phyloP scores from a whole-genome alignment of 2,113 vertebrate species.

The Platysternon megacephalum region DNA sequence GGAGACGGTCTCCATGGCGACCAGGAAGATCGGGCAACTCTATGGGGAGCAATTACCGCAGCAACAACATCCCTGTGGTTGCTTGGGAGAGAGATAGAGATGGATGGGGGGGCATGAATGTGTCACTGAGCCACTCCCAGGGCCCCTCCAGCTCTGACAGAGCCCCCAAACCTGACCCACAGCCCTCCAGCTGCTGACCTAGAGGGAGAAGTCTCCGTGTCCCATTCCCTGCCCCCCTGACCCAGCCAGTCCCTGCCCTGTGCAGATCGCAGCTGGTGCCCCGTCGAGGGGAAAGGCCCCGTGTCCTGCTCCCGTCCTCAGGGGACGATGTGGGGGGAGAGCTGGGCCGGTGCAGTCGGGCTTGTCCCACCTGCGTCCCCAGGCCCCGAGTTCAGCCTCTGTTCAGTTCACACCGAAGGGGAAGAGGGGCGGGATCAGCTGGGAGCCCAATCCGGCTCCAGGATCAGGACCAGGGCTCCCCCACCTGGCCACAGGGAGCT shows the following conservation, averaged over 20 bases:
- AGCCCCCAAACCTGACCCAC: neutral
- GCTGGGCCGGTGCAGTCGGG: neutral
- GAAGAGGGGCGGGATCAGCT: constrained; percentile 36
- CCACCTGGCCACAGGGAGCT: neutral
- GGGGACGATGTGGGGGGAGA: neutral
- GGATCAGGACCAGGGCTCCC: neutral
- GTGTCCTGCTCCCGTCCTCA: neutral
- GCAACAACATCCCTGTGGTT: constrained; percentile 55
- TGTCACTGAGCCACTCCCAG: neutral
- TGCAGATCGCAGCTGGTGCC: neutral
- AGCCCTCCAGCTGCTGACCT: neutral
- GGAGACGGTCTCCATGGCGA: neutral
- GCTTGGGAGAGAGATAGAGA: neutral
- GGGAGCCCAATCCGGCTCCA: neutral
- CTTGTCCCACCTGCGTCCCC: too few relatives aligned
- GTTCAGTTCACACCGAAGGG: constrained; percentile 14
- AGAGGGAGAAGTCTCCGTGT: neutral
- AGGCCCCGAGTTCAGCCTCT: neutral
- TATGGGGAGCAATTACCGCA: constrained; percentile 38
- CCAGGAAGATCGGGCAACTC: too few relatives aligned
- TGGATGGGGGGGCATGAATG: neutral
- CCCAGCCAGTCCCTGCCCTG: neutral
- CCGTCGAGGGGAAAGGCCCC: neutral
- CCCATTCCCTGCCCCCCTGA: neutral
- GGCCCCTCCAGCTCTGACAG: constrained; percentile 25